A percentile compares a stretch with the other conserved stretches of the same genome.
Conservation (phyloP, 2,113 vertebrate genomes). For the Xenopus laevis region DNA sequence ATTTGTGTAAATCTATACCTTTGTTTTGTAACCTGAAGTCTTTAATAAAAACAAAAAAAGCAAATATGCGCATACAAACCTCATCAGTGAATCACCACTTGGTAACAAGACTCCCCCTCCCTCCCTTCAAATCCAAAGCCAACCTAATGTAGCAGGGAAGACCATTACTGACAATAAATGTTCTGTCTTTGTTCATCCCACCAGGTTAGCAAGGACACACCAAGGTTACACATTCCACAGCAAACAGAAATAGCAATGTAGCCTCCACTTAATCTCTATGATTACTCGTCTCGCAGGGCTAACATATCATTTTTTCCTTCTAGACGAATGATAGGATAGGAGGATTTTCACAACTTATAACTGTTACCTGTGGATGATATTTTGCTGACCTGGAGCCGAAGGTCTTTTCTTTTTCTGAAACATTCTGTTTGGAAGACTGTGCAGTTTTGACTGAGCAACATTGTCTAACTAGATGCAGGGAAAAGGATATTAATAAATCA, state of each 20-base stretch:
- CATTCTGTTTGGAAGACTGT: not conserved
- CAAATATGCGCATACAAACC: too few species aligned
- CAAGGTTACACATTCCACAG: constrained; percentile 11
- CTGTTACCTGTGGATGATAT: not conserved
- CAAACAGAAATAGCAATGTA: constrained; percentile 13
- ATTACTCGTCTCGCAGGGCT: constrained; percentile 18
- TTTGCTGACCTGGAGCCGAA: constrained; percentile 4
- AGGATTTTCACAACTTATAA: constrained; percentile 10
- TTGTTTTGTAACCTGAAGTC: too few species aligned
- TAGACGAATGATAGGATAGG: not conserved
- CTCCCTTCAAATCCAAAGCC: too few species aligned
- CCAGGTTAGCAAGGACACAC: constrained; percentile 19
- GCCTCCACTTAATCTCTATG: constrained; percentile 1
- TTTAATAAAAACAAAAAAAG: too few species aligned
- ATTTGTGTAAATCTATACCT: too few species aligned
- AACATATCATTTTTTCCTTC: constrained; percentile 21
- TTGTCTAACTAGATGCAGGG: too few species aligned
- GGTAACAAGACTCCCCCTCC: too few species aligned
- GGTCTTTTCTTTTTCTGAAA: not conserved
- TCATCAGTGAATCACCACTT: too few species aligned
- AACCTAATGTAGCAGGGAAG: not conserved
- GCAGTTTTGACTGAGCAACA: not conserved
- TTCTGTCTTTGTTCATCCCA: not conserved
- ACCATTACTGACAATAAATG: not conserved
- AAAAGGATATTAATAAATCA: not conserved